Conservation (phyloP, 92 coral and sea anemone genomes). For the Heteractis magnifica region DNA sequence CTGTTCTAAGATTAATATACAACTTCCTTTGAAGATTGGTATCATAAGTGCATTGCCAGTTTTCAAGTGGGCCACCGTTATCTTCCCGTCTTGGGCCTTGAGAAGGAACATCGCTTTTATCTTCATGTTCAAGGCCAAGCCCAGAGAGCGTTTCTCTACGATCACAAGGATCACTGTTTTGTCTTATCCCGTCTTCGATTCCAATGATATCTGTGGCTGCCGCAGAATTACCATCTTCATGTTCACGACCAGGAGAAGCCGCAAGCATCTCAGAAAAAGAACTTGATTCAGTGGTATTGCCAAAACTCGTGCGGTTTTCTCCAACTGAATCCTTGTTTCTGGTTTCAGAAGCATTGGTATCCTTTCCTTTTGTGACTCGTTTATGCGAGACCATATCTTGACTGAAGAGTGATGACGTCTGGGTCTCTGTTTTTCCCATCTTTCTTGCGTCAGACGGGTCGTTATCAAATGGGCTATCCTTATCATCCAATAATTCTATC, state of each 20-base stretch:
- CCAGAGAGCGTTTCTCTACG: not conserved
- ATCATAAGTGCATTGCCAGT: slow-evolving; percentile 77
- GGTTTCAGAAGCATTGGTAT: not conserved
- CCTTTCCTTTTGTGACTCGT: not conserved
- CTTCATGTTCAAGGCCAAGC: not conserved
- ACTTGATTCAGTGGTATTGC: not conserved
- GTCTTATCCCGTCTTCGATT: not conserved
- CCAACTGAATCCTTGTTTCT: not conserved
- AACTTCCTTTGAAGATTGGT: slow-evolving; percentile 46
- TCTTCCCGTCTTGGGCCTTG: not conserved
- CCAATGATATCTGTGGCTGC: not conserved
- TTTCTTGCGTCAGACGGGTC: not conserved
- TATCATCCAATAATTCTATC: not conserved
- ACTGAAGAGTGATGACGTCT: not conserved
- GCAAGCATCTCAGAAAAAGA: not conserved
- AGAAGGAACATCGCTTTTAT: no score
- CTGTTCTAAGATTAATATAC: slow-evolving; percentile 74
- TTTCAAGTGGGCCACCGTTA: slow-evolving; percentile 5
- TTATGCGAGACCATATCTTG: not conserved
- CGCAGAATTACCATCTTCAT: not conserved
- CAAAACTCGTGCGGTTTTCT: no score
- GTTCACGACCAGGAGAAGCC: not conserved
- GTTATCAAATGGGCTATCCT: not conserved
- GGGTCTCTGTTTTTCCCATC: not conserved
- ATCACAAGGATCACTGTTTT: not conserved